Conservation (phyloP, 2,888 invertebrate species). For the Leptinotarsa juncta region DNA sequence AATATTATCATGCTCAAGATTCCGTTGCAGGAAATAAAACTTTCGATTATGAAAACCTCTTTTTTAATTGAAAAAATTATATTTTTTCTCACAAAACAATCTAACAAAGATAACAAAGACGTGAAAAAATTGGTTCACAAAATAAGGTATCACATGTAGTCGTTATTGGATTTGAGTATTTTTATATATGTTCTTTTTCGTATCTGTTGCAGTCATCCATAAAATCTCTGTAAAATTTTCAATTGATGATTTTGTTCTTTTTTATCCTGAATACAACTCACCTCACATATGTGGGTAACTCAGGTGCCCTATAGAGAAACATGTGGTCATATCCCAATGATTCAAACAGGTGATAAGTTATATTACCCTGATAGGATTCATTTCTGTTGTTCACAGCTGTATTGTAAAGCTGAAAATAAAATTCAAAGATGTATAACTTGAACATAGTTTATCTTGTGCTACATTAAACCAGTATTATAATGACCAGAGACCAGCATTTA, state of each 20-base stretch:
- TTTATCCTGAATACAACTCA: conserved; percentile 58
- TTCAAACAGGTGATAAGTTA: conserved; percentile 80
- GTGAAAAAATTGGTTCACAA: background rate
- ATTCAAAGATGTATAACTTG: background rate
- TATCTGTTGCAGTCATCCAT: conserved; percentile 47
- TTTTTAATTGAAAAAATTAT: too few relatives aligned
- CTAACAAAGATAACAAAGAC: too few relatives aligned
- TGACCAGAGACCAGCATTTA: too few relatives aligned
- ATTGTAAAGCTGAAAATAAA: conserved; percentile 71
- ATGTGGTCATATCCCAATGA: conserved; percentile 83
- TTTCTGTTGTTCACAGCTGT: conserved; percentile 71
- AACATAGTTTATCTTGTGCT: too few relatives aligned
- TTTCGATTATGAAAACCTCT: too few relatives aligned
- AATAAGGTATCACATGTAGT: conserved; percentile 19
- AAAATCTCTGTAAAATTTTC: conserved; percentile 64
- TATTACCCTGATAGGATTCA: conserved; percentile 69
- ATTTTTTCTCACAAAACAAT: too few relatives aligned
- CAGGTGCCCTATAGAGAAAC: conserved; percentile 81
- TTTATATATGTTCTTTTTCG: conserved; percentile 29
- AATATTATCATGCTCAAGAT: too few relatives aligned
- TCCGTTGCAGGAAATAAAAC: too few relatives aligned
- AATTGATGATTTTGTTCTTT: conserved; percentile 36
- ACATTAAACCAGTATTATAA: too few relatives aligned
- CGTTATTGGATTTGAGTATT: background rate
- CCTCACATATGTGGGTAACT: conserved; percentile 77